Evolutionary conservation across 1,140 invertebrate genomes (phyloP).

Genomic region (Wiebesia pumilae): DNA sequence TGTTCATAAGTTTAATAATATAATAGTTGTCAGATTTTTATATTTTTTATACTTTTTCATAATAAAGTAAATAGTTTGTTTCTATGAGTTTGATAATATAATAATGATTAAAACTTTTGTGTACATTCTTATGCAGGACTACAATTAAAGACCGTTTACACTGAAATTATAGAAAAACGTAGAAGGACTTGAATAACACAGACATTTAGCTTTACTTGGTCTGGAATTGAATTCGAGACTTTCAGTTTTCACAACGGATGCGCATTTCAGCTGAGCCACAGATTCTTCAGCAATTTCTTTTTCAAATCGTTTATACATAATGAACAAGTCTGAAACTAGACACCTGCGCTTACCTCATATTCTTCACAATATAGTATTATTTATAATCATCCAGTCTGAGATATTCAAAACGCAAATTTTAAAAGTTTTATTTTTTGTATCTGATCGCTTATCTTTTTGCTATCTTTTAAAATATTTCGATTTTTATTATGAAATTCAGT

Average conservation of each 20-base stretch:
- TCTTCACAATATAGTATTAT: background rate
- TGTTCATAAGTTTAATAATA: background rate
- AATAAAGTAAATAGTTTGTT: background rate
- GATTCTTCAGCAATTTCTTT: background rate
- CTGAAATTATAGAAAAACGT: background rate
- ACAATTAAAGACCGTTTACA: background rate
- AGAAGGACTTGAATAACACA: background rate
- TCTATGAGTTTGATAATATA: background rate
- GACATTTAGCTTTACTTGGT: background rate
- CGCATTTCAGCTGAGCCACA: background rate
- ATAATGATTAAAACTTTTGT: background rate
- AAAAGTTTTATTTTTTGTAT: background rate
- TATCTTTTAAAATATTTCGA: background rate
- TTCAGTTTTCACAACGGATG: background rate
- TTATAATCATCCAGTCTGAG: background rate
- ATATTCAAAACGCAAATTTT: background rate
- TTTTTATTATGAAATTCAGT: no score
- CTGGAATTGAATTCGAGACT: background rate
- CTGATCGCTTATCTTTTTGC: background rate
- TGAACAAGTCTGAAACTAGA: background rate
- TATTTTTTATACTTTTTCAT: background rate
- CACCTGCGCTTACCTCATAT: background rate
- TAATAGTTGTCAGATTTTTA: background rate
- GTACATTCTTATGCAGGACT: background rate
- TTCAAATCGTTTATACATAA: background rate